Conservation (phyloP, 2,888 invertebrate species). For the Heliconius ismenius region DNA sequence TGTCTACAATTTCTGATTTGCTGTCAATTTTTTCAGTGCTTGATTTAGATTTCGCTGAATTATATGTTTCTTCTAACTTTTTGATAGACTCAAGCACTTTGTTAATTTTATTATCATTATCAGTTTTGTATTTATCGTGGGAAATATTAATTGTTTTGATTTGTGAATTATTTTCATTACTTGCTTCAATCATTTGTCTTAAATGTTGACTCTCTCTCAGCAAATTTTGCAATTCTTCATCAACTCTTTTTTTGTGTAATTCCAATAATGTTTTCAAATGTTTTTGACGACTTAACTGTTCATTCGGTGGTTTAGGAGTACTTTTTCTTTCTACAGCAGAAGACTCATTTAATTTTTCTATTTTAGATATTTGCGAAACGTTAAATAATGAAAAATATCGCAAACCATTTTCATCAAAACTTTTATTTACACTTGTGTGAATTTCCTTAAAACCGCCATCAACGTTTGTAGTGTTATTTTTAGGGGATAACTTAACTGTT, state of each 20-base stretch:
- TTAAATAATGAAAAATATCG: constrained; percentile 65
- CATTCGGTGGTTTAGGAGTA: constrained; percentile 33
- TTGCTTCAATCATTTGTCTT: constrained; percentile 47
- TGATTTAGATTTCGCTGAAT: constrained; percentile 7
- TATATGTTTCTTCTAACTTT: constrained; percentile 34
- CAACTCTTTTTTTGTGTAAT: constrained; percentile 59
- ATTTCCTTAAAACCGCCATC: constrained; percentile 68
- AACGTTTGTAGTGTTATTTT: constrained; percentile 53
- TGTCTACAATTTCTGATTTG: constrained; percentile 34
- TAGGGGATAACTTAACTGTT: constrained; percentile 68
- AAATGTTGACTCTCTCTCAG: constrained; percentile 58
- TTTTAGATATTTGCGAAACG: constrained; percentile 69
- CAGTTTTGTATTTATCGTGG: constrained; percentile 6
- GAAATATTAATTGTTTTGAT: constrained; percentile 27
- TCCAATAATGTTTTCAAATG: constrained; percentile 57
- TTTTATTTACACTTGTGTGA: constrained; percentile 71
- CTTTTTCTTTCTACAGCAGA: constrained; percentile 2
- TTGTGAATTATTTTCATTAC: constrained; percentile 43
- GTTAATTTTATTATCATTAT: constrained; percentile 27
- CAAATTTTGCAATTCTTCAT: constrained; percentile 58
- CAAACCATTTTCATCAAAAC: constrained; percentile 65
- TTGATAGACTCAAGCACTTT: constrained; percentile 32
- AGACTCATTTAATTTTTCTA: constrained; percentile 55
- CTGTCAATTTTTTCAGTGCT: constrained; percentile 18
- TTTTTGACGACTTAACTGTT: constrained; percentile 50